phyloP scores from a whole-genome alignment of 2,888 invertebrate species.

The Osmoderma eremita region DNA sequence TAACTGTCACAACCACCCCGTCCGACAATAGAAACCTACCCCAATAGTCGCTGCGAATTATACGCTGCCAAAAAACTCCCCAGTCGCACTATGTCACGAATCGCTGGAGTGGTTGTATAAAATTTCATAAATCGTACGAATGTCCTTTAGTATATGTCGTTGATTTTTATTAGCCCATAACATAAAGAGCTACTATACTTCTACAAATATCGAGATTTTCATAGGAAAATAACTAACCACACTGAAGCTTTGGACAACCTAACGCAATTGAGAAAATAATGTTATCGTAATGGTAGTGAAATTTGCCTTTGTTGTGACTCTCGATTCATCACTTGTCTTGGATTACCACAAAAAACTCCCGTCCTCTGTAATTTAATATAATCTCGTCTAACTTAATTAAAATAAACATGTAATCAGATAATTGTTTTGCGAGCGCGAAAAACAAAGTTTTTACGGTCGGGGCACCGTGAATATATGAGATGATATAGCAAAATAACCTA shows the following conservation, averaged over 20 bases:
- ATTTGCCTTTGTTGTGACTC: slow-evolving; percentile 1
- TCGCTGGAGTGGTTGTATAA: slow-evolving; percentile 41
- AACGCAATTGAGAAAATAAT: background rate
- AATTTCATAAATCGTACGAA: slow-evolving; percentile 16
- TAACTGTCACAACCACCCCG: slow-evolving; percentile 62
- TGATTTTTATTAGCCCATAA: no score
- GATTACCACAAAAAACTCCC: slow-evolving; percentile 1
- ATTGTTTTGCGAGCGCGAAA: slow-evolving; percentile 23
- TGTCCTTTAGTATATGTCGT: background rate
- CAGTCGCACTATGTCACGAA: slow-evolving; percentile 53
- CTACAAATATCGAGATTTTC: no score
- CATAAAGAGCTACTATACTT: no score
- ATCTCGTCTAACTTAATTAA: slow-evolving; percentile 28
- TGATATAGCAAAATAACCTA: slow-evolving; percentile 32
- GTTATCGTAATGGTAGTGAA: background rate
- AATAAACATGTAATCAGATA: slow-evolving; percentile 34
- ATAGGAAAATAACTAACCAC: no score
- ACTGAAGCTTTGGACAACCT: slow-evolving; percentile 1
- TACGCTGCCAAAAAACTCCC: slow-evolving; percentile 54
- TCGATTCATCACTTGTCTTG: background rate
- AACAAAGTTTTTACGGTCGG: slow-evolving; percentile 22
- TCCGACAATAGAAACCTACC: slow-evolving; percentile 57
- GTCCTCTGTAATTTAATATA: slow-evolving; percentile 22
- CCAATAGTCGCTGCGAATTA: slow-evolving; percentile 64
- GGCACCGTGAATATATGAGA: slow-evolving; percentile 20